Base-by-base conservation (phyloP, 2,797 vertebrate genomes). In the Thamnophis elegans region DNA sequence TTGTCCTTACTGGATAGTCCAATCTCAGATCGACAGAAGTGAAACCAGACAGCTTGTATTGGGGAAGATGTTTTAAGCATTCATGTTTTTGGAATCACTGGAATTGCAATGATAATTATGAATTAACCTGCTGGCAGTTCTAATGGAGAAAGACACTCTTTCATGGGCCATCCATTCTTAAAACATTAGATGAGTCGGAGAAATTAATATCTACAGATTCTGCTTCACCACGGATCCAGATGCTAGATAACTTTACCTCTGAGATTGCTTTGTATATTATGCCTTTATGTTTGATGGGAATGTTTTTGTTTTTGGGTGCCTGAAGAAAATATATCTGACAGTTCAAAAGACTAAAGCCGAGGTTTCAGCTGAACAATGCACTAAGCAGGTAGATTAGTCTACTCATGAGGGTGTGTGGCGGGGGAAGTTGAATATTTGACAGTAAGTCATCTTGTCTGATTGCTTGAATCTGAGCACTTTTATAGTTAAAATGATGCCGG, bases 241-340 rank as follows among this genome's bases (percentile, higher is more conserved):
- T 73, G 94, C 9, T 65, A 0, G 9, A 90, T 65, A 73, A 86
- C 47, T 82, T 68, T 10, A 5, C 18, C 0, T 25, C 87, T 86
- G 87, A 87, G 88, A 25, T 93, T 95, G 56, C 13, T 93, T 14
- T 55, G 12, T 90, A 0, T 0, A 1, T 88, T 95, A 62, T 53
- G 42, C 59, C 88, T 82, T 94, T 91, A 94, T 86, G 42, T 94
- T 94, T 93, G 94, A 96, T 94, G 58, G 93, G 62, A 68, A 95
- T 95, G 94, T 89, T 86, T 87, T 87, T 92, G 86, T 95, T 94
- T 95, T 96, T 94, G 95, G 59, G 93, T 0, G 0, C 56, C 90
- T 93, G 93, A 94, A 90, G 93, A 94, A 95, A 95, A 93, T 78
- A 78, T 42, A 93, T 51, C 68, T 95, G 96, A 95, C 95, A 96